Conservation (phyloP, 2,888 invertebrate species). For the Pollenia angustigena region DNA sequence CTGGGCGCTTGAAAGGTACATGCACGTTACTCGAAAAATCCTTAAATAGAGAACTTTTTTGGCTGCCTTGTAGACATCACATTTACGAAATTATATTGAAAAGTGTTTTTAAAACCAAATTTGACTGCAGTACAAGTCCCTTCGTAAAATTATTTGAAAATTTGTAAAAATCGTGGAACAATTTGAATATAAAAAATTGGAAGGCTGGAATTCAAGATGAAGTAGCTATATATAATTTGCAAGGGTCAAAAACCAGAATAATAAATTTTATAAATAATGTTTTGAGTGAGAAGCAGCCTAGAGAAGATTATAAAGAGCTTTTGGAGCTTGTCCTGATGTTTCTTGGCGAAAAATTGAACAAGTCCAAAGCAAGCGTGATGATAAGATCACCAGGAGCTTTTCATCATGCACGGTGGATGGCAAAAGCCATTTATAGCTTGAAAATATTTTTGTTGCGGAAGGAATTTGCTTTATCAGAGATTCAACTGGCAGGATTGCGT, state of each 20-base stretch:
- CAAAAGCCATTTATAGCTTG: too few species aligned
- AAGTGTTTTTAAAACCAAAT: not conserved
- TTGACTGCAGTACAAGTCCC: conserved; percentile 3
- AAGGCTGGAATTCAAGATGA: not conserved
- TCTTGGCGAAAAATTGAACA: too few species aligned
- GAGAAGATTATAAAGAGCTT: not conserved
- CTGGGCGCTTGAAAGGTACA: too few species aligned
- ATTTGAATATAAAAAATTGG: not conserved
- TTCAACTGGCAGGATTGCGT: conserved; percentile 3
- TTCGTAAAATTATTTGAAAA: conserved; percentile 1
- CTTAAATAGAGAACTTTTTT: too few species aligned
- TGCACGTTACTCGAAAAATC: too few species aligned
- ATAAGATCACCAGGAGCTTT: too few species aligned
- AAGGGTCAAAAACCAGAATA: conserved; percentile 3
- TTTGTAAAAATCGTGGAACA: not conserved
- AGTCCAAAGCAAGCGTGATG: too few species aligned
- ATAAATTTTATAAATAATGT: conserved; percentile 1
- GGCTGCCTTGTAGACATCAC: too few species aligned
- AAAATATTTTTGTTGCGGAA: too few species aligned
- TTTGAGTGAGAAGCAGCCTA: conserved; percentile 3
- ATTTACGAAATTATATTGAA: too few species aligned
- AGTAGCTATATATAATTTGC: not conserved
- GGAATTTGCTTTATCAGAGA: not conserved
- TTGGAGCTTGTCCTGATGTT: too few species aligned
- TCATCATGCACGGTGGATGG: too few species aligned